phyloP scores from a whole-genome alignment of 2,797 vertebrate genomes.

The Dallia pectoralis region DNA sequence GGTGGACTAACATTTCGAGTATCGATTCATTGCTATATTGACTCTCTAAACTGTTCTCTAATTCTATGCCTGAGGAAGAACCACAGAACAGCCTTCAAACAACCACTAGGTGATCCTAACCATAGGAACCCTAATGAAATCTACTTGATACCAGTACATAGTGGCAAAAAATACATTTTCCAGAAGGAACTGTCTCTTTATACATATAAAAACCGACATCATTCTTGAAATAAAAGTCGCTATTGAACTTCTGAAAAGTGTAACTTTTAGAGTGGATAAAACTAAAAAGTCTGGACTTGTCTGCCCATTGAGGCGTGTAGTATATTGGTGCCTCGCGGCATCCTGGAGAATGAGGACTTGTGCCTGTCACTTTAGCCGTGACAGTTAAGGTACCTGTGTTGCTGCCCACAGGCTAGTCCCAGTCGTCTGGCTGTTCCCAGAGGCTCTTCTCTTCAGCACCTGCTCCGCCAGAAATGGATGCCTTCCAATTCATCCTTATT shows the following conservation, averaged over 20 bases:
- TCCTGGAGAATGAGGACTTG: constrained; percentile 13
- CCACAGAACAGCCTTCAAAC: no score
- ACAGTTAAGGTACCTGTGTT: constrained; percentile 48
- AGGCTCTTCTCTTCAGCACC: constrained; percentile 49
- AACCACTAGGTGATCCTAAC: no score
- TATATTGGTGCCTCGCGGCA: neutral
- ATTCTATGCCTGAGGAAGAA: no score
- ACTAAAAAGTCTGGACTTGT: neutral
- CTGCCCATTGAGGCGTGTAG: constrained; percentile 11
- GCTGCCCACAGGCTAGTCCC: constrained; percentile 56
- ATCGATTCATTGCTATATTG: no score
- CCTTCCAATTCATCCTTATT: constrained; percentile 48
- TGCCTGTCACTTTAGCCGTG: constrained; percentile 40
- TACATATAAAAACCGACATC: no score
- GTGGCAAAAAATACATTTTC: neutral
- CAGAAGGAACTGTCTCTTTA: neutral
- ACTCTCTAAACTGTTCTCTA: no score
- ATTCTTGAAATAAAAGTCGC: neutral
- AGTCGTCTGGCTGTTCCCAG: constrained; percentile 51
- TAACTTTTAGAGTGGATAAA: neutral
- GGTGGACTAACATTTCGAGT: no score
- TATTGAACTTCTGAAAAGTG: neutral
- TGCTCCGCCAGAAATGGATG: constrained; percentile 61
- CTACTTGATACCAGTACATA: neutral
- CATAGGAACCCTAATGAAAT: neutral